phyloP scores from a whole-genome alignment of 1,140 invertebrate species.

The Mycetomoellerius zeteki region DNA sequence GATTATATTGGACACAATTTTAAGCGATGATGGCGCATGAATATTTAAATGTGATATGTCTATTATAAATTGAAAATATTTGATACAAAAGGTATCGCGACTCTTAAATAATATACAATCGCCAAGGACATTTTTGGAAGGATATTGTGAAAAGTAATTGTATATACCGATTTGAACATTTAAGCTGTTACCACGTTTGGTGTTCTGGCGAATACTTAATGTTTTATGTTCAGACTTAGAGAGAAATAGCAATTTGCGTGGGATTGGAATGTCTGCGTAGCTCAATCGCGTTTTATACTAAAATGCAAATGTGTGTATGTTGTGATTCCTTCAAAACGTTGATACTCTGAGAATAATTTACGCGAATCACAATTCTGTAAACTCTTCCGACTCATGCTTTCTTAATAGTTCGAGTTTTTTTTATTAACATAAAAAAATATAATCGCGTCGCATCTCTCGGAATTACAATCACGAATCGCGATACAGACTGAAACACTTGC shows the following conservation, averaged over 20 bases:
- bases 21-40: no score
- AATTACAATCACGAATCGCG: not conserved
- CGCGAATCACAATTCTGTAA: not conserved
- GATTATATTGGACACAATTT: no score
- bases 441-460: not conserved
- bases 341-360: slow-evolving; percentile 47
- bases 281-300: slow-evolving; percentile 75
- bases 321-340: slow-evolving; percentile 19
- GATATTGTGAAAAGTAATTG: not conserved
- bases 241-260: slow-evolving; percentile 73
- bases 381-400: not conserved
- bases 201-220: slow-evolving; percentile 58
- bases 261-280: slow-evolving; percentile 75
- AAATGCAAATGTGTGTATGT: slow-evolving; percentile 55
- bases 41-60: no score
- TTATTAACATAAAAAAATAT: not conserved
- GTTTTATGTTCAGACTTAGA: slow-evolving; percentile 72
- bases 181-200: slow-evolving; percentile 59
- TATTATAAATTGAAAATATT: not conserved
- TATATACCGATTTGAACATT: not conserved
- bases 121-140: not conserved
- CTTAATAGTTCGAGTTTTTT: not conserved
- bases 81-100: not conserved
- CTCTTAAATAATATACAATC: not conserved
- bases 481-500: not conserved